Evolutionary conservation across 2,888 invertebrate species (phyloP).

Genomic region (Noctuana brunneofusca): DNA sequence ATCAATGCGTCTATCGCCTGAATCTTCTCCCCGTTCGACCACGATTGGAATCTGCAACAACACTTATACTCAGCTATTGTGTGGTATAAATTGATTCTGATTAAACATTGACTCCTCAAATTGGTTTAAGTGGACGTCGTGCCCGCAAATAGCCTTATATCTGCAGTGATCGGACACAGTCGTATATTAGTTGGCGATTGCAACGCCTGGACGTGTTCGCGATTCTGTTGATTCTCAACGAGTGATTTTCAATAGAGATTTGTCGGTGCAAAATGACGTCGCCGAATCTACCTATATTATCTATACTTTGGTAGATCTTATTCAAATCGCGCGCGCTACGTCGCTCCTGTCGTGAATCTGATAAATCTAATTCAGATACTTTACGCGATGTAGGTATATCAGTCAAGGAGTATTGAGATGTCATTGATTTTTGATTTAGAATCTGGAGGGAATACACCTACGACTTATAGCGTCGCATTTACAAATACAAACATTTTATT

Average conservation of each 20-base stretch:
- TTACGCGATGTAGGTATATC: neutral
- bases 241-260: slow-evolving; percentile 1
- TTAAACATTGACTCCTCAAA: slow-evolving; percentile 14
- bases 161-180: slow-evolving; percentile 1
- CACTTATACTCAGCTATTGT: neutral
- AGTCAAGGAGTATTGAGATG: neutral
- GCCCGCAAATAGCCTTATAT: slow-evolving; percentile 20
- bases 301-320: slow-evolving; percentile 7
- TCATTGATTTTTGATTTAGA: neutral
- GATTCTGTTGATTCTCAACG: neutral
- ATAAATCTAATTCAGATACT: neutral
- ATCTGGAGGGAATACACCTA: neutral
- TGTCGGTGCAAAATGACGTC: neutral
- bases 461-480: neutral
- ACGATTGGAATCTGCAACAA: slow-evolving; percentile 73
- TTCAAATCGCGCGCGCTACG: slow-evolving; percentile 6
- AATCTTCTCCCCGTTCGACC: slow-evolving; percentile 94
- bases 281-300: neutral
- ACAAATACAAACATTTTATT: too few species aligned
- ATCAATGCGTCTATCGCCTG: slow-evolving; percentile 95
- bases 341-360: neutral
- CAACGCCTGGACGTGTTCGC: slow-evolving; percentile 7
- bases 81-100: slow-evolving; percentile 4
- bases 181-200: slow-evolving; percentile 5
- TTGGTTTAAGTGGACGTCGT: slow-evolving; percentile 29